Evolutionary conservation across 1,140 invertebrate species (phyloP), one percentile per base, ranked within the genome.

Genomic region (Drosophila athabasca): DNA sequence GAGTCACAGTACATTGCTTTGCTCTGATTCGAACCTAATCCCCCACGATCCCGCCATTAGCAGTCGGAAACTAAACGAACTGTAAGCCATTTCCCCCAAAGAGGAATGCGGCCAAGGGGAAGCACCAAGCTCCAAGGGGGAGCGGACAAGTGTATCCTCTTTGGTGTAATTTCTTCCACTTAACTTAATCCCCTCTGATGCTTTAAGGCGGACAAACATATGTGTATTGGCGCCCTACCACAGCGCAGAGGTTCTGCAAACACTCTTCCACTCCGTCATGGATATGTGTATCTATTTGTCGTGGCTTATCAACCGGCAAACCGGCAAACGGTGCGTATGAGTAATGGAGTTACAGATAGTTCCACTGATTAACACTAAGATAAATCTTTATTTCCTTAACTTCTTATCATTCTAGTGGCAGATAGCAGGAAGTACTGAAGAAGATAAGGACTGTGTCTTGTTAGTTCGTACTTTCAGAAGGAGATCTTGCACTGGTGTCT

Each of bases 11-110:
- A 87, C 76, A 90, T 90, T 90, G 73, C 87, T 79, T 90, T 90
- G 70, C 87, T 79, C 83, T 90, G 76, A 90, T 90, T 79, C 59
- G 81, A 90, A 85, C 60, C 76, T 90, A 90, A 90, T 90, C 81
- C 71, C 8, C 76, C 74, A 66, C 59, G 72, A 87, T 39, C 35
- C 35, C 31, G 11, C 35, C 74, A 84, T 85, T 85, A 84, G 76
- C 73, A 76, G 59, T 46, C 79, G 50, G 58, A 62, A 76, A 73
- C 73, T 65, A 79, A 82, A 84, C 80, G 80, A 84, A 84, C 80
- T 84, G 80, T 68, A 84, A 84, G 80, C 80, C 76, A 84, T 84
- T 84, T 84, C 68, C 41, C 70, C 35, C 45, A 9, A 9, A 29
- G 19, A 55, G 35, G 17, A 22, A 48, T 13, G 24, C 17, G 1